phyloP scores from a whole-genome alignment of 2,888 invertebrate genomes.

The Unio delphinus region DNA sequence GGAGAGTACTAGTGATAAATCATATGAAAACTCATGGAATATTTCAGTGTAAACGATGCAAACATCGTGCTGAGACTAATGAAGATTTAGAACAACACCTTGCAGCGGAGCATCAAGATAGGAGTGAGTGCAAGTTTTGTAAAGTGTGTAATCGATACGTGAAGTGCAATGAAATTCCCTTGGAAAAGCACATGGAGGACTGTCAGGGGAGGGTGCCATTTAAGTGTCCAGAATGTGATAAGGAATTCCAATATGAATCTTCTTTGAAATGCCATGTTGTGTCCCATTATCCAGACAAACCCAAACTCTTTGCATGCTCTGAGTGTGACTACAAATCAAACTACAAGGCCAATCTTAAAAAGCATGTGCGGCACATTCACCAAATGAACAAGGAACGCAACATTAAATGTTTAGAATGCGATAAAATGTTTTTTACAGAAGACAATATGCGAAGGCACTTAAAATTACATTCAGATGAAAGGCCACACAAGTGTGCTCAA shows the following conservation, averaged over 20 bases:
- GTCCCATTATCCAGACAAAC: conserved; percentile 63
- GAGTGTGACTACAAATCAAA: conserved; percentile 63
- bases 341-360: conserved; percentile 64
- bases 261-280: conserved; percentile 62
- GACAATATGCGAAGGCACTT: conserved; percentile 62
- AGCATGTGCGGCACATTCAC: conserved; percentile 62
- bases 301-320: conserved; percentile 59
- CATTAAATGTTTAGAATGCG: conserved; percentile 53
- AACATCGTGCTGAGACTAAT: conserved; percentile 51
- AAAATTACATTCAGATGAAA: conserved; percentile 57
- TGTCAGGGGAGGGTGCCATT: conserved; percentile 64
- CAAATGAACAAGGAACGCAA: conserved; percentile 39
- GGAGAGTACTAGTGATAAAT: conserved; percentile 62
- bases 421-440: conserved; percentile 62
- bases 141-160: conserved; percentile 64
- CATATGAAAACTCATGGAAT: conserved; percentile 66
- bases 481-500: conserved; percentile 57
- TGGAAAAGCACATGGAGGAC: conserved; percentile 62
- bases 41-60: conserved; percentile 63
- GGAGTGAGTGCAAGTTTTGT: conserved; percentile 65
- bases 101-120: conserved; percentile 58
- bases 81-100: conserved; percentile 60
- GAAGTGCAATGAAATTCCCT: conserved; percentile 52
- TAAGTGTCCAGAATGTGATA: conserved; percentile 63
- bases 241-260: conserved; percentile 68